Base-by-base conservation (phyloP, 1,140 invertebrate species). In the Monomorium pharaonis region DNA sequence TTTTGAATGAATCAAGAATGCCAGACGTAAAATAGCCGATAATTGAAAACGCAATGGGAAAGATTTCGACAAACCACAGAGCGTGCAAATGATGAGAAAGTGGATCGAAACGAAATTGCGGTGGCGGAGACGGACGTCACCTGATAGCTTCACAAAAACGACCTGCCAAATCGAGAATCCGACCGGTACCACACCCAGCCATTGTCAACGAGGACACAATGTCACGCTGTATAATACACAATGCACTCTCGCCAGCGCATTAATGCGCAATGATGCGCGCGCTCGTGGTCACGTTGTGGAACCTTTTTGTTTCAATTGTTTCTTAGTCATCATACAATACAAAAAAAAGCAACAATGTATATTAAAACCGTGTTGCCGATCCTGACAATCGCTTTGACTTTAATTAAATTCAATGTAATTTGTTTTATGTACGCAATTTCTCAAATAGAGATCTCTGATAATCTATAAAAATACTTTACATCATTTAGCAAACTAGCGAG, bases 181-280 rank as follows among this genome's bases (percentile, higher is more conserved):
- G 47, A 76, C 37, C 44, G 54, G 58, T 44, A 84, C 89, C 87
- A 86, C 86, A 86, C 90, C 89, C 81, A 54, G 77, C 63, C 30
- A 92, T 92, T 92, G 90, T 92, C 76, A 78, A 86, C 87, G 84
- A 91, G 88, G 62, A 87, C 77, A 88, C 88, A 87, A 86, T 89
- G 88, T 91, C 89, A 88, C 78, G 86, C 78, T 84, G 88, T 70
- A 91, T 91, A 91, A 91, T 91, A 80, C 85, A 91, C 85, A 90
- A 90, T 88, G 89, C 87, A 67, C 74, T 88, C 86, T 90, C 81
- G 88, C 77, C 81, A 60, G 81, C 85, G 67, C 88, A 89, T 90
- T 89, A 90, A 87, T 85, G 86, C 56, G 44, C 88, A 87, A 90
- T 81, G 88, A 74, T 76, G 69, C 74, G 78, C 86, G 65, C 67